Base-by-base conservation (phyloP, 2,888 invertebrate genomes). In the Stratiomys singularior region DNA sequence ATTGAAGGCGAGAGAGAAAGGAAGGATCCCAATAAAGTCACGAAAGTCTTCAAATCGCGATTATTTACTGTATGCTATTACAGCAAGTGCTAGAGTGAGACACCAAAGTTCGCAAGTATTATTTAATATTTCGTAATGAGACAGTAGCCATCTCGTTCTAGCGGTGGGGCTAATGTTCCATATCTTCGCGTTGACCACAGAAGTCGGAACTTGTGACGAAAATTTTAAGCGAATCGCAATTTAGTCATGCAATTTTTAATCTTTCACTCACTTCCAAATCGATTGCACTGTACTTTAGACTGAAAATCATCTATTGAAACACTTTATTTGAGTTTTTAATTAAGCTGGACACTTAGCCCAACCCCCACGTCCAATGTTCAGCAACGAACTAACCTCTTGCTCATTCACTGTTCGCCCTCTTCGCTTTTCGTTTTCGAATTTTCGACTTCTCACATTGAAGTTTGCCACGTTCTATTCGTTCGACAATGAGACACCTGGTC, bases 181-280 rank as follows among this genome's bases (percentile, higher is more conserved):
- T 58, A 74, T 74, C 46, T 74, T 58, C 37, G 60, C 58, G 74
- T 72, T 72, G 72, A 58, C 72, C 72, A 58, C 56, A 58, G 60
- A 74, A 74, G 60, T 69, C 47, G 69, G 23, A 11, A 46, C 69
- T 23, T 23, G 13, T 46, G 21, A 69, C 25, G 13, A 25, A 23
- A 21, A 47, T 25, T 47, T 66, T 69, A 2, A 13, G 15, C 23
- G 25, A 46, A 46, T 23, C 11, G 2, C 46, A 23, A 47, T 15
- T n/a, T 47, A 69, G 69, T 47, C 69, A 69, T 23, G 15, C 27
- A 46, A 47, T 47, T 47, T 46, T 27, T 13, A 15, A 46, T 13
- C 3, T 3, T 23, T 21, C 69, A 69, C 69, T 69, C 69, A 69
- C 69, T 47, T 47, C 21, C 13, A 11, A 13, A 3, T 25, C 23